These are phyloP conservation scores for Steinernema scapterisci DNA, from an alignment of 2,888 invertebrate genomes.

Conservation along the genomic window DNA sequence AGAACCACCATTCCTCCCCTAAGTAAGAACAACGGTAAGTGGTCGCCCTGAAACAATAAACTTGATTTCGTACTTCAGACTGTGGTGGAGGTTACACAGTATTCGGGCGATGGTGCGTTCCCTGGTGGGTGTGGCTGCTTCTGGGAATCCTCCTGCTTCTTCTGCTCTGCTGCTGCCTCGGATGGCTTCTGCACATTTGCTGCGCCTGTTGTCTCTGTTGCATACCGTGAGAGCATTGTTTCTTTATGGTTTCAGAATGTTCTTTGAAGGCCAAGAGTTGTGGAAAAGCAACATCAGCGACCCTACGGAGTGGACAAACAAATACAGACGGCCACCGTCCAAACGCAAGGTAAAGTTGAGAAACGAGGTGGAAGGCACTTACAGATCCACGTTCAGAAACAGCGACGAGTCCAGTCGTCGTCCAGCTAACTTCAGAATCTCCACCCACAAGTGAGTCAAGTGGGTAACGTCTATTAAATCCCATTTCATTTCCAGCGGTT, in stretches of 20 bases:
- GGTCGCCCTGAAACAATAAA: too few relatives aligned
- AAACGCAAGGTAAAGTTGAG: constrained; percentile 21
- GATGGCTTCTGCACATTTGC: constrained; percentile 33
- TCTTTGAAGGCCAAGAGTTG: background rate
- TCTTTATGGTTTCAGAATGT: too few relatives aligned
- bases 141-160: constrained; percentile 36
- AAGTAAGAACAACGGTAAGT: background rate
- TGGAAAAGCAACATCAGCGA: background rate
- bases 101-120: constrained; percentile 39
- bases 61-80: background rate
- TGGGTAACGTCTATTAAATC: too few relatives aligned
- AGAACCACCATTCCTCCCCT: background rate
- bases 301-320: constrained; percentile 21
- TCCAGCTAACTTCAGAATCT: background rate
- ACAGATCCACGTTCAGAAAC: too few relatives aligned
- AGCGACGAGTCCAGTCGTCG: too few relatives aligned
- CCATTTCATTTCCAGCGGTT: background rate
- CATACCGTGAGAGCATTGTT: constrained; percentile 1
- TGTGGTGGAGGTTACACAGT: constrained; percentile 40
- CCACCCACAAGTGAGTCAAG: constrained; percentile 14
- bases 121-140: constrained; percentile 42
- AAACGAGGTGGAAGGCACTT: too few relatives aligned
- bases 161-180: constrained; percentile 34
- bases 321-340: constrained; percentile 1
- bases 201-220: constrained; percentile 24